Percentiles rank a stretch among this genome's conserved stretches.
These are phyloP conservation scores for Anhinga anhinga DNA, from an alignment of 2,113 vertebrate genomes.

Conservation along the genomic window DNA sequence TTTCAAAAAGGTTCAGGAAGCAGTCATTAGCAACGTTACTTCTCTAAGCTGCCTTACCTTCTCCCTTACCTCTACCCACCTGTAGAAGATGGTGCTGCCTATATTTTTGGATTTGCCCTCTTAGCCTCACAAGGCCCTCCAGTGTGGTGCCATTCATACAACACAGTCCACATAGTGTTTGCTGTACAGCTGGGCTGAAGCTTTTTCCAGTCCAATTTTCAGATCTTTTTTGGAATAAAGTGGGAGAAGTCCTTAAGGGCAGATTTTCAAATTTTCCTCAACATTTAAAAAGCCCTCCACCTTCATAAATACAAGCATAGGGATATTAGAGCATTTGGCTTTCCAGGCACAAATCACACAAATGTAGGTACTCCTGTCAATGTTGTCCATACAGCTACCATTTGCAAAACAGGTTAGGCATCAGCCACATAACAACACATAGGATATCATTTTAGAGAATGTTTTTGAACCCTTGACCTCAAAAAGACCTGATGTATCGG, in stretches of 20 bases:
- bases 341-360: background rate
- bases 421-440: background rate
- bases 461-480: background rate
- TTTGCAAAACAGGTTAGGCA: background rate
- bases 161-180: background rate
- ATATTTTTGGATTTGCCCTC: background rate
- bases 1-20: background rate
- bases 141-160: background rate
- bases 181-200: background rate
- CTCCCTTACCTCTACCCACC: background rate
- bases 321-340: background rate
- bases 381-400: fast-evolving
- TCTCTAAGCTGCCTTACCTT: background rate
- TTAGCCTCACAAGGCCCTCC: background rate
- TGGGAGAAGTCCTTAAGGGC: background rate
- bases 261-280: background rate
- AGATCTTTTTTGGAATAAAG: background rate
- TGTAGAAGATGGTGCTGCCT: background rate
- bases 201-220: background rate
- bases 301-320: background rate
- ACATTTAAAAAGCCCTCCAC: background rate
- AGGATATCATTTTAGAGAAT: background rate
- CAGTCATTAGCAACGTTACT: background rate
- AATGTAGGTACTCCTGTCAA: background rate
- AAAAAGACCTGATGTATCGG: background rate